Evolutionary conservation across 2,797 vertebrate species (phyloP).

Genomic region (Tapera naevia): DNA sequence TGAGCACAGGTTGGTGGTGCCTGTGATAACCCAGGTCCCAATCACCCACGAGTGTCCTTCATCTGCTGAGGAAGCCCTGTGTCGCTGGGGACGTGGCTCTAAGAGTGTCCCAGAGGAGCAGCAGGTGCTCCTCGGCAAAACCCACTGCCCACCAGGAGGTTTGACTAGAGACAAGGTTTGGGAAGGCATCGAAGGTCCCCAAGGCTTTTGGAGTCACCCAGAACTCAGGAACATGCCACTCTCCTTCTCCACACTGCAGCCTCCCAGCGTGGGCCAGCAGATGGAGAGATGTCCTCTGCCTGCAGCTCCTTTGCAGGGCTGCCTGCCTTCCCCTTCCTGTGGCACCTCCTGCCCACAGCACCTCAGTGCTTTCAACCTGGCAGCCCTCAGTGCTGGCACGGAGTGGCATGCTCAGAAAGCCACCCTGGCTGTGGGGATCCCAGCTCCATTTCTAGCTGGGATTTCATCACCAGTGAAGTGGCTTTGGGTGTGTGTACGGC

Average conservation of each 20-base stretch:
- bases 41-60: not conserved
- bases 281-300: not conserved
- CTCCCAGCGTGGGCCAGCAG: fast-evolving
- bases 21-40: fast-evolving
- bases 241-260: not conserved
- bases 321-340: not conserved
- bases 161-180: not conserved
- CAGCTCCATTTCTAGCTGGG: fast-evolving
- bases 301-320: not conserved
- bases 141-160: fast-evolving
- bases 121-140: fast-evolving
- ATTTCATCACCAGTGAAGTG: not conserved
- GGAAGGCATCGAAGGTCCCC: fast-evolving
- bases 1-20: not conserved
- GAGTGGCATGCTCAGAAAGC: not conserved
- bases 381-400: not conserved
- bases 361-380: not conserved
- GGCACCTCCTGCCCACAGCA: no score
- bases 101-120: not conserved
- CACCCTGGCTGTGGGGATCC: fast-evolving
- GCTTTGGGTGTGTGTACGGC: fast-evolving
- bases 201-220: not conserved
- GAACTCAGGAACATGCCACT: not conserved
- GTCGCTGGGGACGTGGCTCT: fast-evolving
- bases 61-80: fast-evolving